These are phyloP conservation scores for Leuctra nigra DNA, from an alignment of 2,888 invertebrate genomes.

Conservation along the genomic window DNA sequence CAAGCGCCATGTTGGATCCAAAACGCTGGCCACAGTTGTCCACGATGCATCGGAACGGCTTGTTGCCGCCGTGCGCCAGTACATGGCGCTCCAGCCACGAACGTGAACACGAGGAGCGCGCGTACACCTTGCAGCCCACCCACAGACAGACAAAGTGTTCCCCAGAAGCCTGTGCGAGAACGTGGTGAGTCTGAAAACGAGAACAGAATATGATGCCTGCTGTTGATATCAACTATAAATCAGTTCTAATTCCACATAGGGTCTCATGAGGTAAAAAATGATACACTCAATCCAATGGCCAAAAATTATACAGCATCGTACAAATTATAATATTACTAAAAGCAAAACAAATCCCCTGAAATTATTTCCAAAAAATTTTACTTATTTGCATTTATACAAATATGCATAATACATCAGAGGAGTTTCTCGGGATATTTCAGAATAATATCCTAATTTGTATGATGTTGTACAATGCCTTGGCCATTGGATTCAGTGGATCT, in stretches of 20 bases:
- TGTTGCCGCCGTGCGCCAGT: constrained; percentile 83
- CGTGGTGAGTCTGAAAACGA: constrained; percentile 63
- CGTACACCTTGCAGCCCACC: constrained; percentile 91
- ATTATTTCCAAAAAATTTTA: no score
- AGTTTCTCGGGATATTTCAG: no score
- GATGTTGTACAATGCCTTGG: no score
- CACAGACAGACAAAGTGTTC: constrained; percentile 88
- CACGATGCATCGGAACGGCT: constrained; percentile 93
- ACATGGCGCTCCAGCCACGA: constrained; percentile 93
- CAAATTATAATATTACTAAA: no score
- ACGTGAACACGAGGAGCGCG: constrained; percentile 83
- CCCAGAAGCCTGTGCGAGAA: constrained; percentile 74
- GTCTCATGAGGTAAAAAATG: not conserved
- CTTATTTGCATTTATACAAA: no score
- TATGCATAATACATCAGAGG: no score
- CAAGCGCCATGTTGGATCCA: constrained; percentile 77
- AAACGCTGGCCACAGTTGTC: constrained; percentile 81
- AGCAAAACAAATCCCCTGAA: no score
- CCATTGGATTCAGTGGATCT: no score
- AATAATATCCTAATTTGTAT: no score
- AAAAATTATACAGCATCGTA: not conserved
- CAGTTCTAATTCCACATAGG: no score
- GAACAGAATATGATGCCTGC: no score
- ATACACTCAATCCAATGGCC: not conserved
- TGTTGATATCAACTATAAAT: not conserved